A percentile compares a stretch with the other conserved stretches of the same genome.
Conservation (phyloP, 2,113 vertebrate genomes). For the Trinectes maculatus region DNA sequence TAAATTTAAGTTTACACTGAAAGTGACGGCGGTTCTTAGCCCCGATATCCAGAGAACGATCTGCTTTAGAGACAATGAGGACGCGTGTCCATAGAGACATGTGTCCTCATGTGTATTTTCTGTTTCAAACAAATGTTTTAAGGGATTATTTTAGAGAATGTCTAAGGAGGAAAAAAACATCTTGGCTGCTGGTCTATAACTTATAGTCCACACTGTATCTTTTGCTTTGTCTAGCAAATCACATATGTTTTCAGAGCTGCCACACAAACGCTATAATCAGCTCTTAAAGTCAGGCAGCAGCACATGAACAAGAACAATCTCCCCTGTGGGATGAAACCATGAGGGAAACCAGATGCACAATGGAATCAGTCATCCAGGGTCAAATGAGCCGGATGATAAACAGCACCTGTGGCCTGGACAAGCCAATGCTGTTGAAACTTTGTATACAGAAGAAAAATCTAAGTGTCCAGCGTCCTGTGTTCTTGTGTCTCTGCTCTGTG, state of each 20-base stretch:
- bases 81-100: neutral
- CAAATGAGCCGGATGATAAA: conserved; percentile 42
- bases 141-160: neutral
- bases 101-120: neutral
- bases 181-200: neutral
- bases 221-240: conserved; percentile 18
- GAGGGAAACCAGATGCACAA: conserved; percentile 57
- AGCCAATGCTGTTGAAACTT: conserved; percentile 8
- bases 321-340: conserved; percentile 38
- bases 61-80: neutral
- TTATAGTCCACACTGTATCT: neutral
- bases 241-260: conserved; percentile 4
- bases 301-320: conserved; percentile 12
- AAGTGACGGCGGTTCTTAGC: conserved; percentile 6
- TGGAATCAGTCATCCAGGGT: conserved; percentile 48
- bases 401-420: conserved; percentile 38
- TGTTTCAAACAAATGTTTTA: conserved; percentile 1
- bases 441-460: conserved; percentile 11
- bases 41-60: neutral
- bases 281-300: conserved; percentile 24
- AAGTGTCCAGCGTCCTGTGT: neutral
- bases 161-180: neutral
- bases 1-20: neutral
- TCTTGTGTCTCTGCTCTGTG: conserved; percentile 5
- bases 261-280: conserved; percentile 37